Percentiles rank a stretch among this genome's conserved stretches.
Conservation (phyloP, 2,888 invertebrate genomes). For the Aquatica leii region DNA sequence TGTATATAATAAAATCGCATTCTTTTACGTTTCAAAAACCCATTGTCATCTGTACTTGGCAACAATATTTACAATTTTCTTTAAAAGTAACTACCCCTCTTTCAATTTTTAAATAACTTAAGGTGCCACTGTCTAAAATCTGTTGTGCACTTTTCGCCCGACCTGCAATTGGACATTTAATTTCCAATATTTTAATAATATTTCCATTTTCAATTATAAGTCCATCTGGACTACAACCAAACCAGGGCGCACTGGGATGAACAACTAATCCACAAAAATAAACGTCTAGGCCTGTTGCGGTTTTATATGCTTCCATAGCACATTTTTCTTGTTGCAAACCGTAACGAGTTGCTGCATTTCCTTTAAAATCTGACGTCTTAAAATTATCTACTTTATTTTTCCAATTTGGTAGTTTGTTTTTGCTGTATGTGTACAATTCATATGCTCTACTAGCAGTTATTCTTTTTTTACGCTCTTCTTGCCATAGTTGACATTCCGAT, state of each 20-base stretch:
- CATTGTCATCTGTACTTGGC: not conserved
- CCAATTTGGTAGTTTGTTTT: no score
- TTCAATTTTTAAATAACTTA: not conserved
- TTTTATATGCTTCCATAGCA: not conserved
- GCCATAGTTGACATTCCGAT: not conserved
- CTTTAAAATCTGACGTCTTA: not conserved
- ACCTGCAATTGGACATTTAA: no score
- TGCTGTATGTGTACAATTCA: not conserved
- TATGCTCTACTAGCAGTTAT: not conserved
- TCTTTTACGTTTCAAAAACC: not conserved
- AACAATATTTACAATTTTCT: not conserved
- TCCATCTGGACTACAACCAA: not conserved
- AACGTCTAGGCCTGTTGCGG: no score
- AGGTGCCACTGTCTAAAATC: no score
- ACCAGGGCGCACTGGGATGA: not conserved
- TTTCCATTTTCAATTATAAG: not conserved
- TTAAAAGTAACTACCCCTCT: not conserved
- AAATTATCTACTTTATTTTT: not conserved
- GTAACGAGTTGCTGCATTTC: not conserved
- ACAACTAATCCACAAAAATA: not conserved
- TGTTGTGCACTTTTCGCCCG: no score
- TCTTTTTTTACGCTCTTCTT: not conserved
- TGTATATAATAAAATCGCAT: no score
- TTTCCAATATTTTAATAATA: not conserved
- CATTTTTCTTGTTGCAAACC: not conserved